phyloP scores from a whole-genome alignment of 2,113 vertebrate species.

The Saccopteryx leptura region DNA sequence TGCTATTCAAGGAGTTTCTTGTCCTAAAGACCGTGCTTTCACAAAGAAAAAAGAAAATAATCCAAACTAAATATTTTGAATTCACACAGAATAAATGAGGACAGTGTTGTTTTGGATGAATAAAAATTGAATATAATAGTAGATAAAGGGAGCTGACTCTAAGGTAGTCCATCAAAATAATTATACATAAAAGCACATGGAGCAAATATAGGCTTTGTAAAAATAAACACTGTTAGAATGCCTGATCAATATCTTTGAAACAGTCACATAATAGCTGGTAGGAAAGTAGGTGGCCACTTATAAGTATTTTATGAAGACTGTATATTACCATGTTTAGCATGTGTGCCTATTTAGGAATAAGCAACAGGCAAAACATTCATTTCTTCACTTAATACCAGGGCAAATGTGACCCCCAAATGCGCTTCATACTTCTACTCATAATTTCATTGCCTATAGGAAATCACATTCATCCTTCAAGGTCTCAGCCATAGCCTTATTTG shows the following conservation, averaged over 20 bases:
- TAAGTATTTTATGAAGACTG: not conserved
- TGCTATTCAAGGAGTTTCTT: not conserved
- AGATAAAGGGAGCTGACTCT: not conserved
- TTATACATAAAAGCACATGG: not conserved
- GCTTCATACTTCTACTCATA: not conserved
- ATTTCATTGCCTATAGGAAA: not conserved
- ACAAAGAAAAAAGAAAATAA: not conserved
- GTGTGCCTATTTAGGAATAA: not conserved
- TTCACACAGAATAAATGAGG: not conserved
- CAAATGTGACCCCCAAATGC: not conserved
- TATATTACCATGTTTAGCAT: fast-evolving
- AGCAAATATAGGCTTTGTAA: not conserved
- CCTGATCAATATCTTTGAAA: not conserved
- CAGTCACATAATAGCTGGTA: not conserved
- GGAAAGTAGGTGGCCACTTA: not conserved
- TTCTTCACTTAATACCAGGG: not conserved
- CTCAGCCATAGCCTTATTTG: not conserved
- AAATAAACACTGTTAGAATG: not conserved
- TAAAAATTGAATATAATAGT: not conserved
- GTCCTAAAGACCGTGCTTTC: not conserved
- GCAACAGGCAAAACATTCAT: not conserved
- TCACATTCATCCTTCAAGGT: not conserved
- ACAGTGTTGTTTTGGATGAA: not conserved
- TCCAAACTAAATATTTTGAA: not conserved
- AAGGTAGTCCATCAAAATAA: constrained; percentile 26